Evolutionary conservation across 1,140 invertebrate genomes (phyloP), one percentile per base, ranked within the genome.

Genomic region (Drosophila pseudoananassae): DNA sequence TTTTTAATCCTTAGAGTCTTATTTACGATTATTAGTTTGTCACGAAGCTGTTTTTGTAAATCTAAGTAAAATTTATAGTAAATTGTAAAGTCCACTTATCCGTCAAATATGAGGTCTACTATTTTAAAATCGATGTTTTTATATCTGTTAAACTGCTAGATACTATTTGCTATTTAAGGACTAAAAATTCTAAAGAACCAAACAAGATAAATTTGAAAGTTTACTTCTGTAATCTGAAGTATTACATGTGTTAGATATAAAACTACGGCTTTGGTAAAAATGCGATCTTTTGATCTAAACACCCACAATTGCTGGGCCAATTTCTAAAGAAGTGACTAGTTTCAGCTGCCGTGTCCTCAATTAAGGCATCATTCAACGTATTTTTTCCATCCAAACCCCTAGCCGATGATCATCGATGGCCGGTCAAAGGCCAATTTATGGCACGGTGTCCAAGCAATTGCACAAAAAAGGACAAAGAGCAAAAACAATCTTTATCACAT

Each of bases 401-500:
- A 23, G 20, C 53, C 47, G 50, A 60, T 60, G 58, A 60, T 54
- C 73, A 63, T 38, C 55, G 55, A 68, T 75, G 68, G 64, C 61
- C 66, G 50, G 66, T 31, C 73, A 56, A 65, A 15, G 63, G 78
- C 46, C 76, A 74, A 88, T 88, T 88, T 88, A 88, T 88, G 75
- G 76, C 76, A 61, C 40, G 60, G 53, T 72, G 51, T 78, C 66
- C 64, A 54, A 66, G 76, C 79, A 89, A 79, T 79, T 76, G 78
- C 65, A 45, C 58, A 52, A 65, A 65, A 36, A 70, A 27, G 25
- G 54, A 82, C 78, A 87, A 78, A 82, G 10, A 5, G 14, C 15
- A 17, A 43, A 71, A 72, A 72, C 78, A 88, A 88, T 88, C 71
- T 88, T 83, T 88, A 87, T 89, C 78, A 76, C 79, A 89, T 88